Conservation (phyloP, 2,888 invertebrate species). For the Drosophila mettleri region DNA sequence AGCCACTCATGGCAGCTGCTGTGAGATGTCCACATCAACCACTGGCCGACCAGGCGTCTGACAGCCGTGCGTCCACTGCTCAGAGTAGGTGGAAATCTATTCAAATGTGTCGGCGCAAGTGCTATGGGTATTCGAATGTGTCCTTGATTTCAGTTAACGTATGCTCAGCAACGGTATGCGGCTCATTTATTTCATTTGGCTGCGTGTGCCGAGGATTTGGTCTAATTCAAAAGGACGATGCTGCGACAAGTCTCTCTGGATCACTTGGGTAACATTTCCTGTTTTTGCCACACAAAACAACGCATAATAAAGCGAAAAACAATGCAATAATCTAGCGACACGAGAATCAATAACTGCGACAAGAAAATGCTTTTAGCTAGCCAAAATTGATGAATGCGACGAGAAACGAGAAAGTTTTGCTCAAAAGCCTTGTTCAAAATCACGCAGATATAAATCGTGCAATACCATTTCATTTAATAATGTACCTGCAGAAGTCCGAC, state of each 20-base stretch:
- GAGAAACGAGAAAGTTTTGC: slow-evolving; percentile 25
- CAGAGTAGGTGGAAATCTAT: slow-evolving; percentile 71
- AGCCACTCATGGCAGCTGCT: background rate
- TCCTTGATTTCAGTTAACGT: slow-evolving; percentile 46
- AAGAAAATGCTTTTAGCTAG: slow-evolving; percentile 73
- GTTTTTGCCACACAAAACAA: slow-evolving; percentile 7
- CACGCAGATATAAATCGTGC: background rate
- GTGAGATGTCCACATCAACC: slow-evolving; percentile 1
- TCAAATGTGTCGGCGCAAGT: slow-evolving; percentile 68
- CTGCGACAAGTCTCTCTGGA: slow-evolving; percentile 15
- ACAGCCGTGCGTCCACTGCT: slow-evolving; percentile 24
- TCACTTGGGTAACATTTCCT: slow-evolving; percentile 18
- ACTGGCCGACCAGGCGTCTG: slow-evolving; percentile 34
- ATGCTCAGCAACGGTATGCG: slow-evolving; percentile 56
- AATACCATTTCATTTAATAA: slow-evolving; percentile 16
- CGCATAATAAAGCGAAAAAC: slow-evolving; percentile 39
- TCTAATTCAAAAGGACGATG: slow-evolving; percentile 5
- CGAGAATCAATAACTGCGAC: slow-evolving; percentile 58
- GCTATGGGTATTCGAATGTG: slow-evolving; percentile 52
- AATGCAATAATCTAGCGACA: slow-evolving; percentile 67
- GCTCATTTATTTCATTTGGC: slow-evolving; percentile 69
- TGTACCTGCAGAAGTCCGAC: background rate
- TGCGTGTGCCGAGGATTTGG: slow-evolving; percentile 26
- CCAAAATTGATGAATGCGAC: slow-evolving; percentile 32
- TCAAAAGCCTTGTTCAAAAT: slow-evolving; percentile 10